Conservation (phyloP, 2,888 invertebrate species). For the Drosophila meridionalis region DNA sequence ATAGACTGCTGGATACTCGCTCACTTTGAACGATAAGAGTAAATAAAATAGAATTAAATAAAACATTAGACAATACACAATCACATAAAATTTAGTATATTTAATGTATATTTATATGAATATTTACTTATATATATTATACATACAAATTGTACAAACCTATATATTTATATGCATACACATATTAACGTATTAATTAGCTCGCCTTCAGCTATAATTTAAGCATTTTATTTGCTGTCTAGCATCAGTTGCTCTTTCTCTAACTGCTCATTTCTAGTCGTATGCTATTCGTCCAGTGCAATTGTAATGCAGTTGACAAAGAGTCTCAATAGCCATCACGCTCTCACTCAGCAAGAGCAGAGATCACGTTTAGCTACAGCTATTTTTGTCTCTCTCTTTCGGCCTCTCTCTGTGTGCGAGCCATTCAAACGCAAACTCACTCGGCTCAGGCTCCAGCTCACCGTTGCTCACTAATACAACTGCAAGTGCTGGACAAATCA, state of each 20-base stretch:
- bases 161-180: too few relatives aligned
- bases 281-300: not conserved
- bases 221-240: not conserved
- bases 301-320: not conserved
- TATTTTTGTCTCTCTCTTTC: not conserved
- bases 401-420: accelerated
- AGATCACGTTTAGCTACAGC: not conserved
- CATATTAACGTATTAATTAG: not conserved
- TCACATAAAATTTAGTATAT: too few relatives aligned
- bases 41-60: too few relatives aligned
- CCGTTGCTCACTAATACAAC: not conserved
- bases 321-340: not conserved
- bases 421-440: not conserved
- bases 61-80: too few relatives aligned
- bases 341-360: not conserved
- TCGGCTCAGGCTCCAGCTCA: not conserved
- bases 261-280: not conserved
- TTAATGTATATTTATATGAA: too few relatives aligned
- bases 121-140: too few relatives aligned
- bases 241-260: not conserved
- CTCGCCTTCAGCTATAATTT: not conserved
- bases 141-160: too few relatives aligned
- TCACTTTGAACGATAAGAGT: not conserved
- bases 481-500: not conserved
- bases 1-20: too few relatives aligned